phyloP scores from a whole-genome alignment of 2,888 invertebrate species.

The Carcina quercana region DNA sequence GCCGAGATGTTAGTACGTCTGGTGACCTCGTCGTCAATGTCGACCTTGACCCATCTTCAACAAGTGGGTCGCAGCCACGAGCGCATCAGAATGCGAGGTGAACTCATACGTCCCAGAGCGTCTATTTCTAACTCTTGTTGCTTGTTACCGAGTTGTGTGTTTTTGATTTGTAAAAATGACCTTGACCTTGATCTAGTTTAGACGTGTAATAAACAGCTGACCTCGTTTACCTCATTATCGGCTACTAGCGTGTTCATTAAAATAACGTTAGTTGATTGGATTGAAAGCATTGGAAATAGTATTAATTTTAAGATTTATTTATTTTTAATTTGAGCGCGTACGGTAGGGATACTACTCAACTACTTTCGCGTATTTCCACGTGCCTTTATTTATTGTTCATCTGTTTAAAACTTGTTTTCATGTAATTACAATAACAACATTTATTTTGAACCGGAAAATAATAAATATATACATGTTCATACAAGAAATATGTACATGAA shows the following conservation, averaged over 20 bases:
- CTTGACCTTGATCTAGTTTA: slow-evolving; percentile 73
- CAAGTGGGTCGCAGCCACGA: slow-evolving; percentile 56
- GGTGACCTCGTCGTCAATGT: slow-evolving; percentile 39
- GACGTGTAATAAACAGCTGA: slow-evolving; percentile 64
- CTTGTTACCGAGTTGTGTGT: slow-evolving; percentile 57
- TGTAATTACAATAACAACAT: no score
- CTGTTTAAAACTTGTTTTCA: no score
- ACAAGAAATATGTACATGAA: no score
- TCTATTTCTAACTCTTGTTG: slow-evolving; percentile 55
- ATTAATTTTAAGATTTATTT: no score
- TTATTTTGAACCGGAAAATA: no score
- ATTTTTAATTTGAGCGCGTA: no score
- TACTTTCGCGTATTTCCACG: no score
- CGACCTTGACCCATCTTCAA: slow-evolving; percentile 65
- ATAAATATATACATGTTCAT: no score
- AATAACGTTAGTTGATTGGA: slow-evolving; percentile 43
- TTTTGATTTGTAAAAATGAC: slow-evolving; percentile 72
- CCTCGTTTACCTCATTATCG: slow-evolving; percentile 70
- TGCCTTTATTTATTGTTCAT: no score
- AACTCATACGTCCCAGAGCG: slow-evolving; percentile 40
- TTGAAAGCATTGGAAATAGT: no score
- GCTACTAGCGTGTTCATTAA: slow-evolving; percentile 55
- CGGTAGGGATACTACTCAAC: no score
- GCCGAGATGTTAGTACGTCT: no score
- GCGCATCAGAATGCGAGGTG: slow-evolving; percentile 58